Evolutionary conservation across 2,888 invertebrate genomes (phyloP).

Genomic region (Melinaea menophilus): DNA sequence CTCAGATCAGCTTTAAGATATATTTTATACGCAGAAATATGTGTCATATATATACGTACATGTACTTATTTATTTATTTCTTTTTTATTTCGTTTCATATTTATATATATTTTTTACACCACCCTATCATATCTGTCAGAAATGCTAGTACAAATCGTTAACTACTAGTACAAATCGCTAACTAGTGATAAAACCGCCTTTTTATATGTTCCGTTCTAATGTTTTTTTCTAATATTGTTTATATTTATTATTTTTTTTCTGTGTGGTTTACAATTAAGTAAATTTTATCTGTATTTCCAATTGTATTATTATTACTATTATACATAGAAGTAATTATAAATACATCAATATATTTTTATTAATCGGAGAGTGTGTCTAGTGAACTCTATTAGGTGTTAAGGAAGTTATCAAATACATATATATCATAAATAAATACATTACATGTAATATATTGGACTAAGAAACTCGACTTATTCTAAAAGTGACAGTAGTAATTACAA

Average conservation of each 20-base stretch:
- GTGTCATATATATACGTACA: too few relatives aligned
- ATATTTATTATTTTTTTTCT: too few relatives aligned
- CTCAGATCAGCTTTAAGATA: too few relatives aligned
- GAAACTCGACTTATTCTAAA: slow-evolving; percentile 11
- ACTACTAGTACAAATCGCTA: too few relatives aligned
- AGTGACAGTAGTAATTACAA: slow-evolving; percentile 22
- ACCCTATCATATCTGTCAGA: too few relatives aligned
- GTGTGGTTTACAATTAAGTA: too few relatives aligned
- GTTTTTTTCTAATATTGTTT: too few relatives aligned
- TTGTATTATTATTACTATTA: slow-evolving; percentile 31
- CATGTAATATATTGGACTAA: background rate
- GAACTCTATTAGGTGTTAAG: slow-evolving; percentile 30
- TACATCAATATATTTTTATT: slow-evolving; percentile 25
- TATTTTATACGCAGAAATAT: too few relatives aligned
- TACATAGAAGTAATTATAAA: slow-evolving; percentile 17
- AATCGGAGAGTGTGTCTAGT: slow-evolving; percentile 41
- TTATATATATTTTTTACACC: background rate
- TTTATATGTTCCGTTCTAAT: background rate
- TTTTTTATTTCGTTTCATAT: background rate
- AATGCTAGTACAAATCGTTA: too few relatives aligned
- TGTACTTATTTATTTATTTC: too few relatives aligned
- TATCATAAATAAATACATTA: background rate
- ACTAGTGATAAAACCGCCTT: background rate
- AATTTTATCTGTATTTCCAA: slow-evolving; percentile 4
- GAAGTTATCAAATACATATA: slow-evolving; percentile 15